A percentile compares a stretch with the other conserved stretches of the same genome.
These are phyloP conservation scores for Lasioglossum lativentre DNA, from an alignment of 2,888 invertebrate species.

Conservation along the genomic window DNA sequence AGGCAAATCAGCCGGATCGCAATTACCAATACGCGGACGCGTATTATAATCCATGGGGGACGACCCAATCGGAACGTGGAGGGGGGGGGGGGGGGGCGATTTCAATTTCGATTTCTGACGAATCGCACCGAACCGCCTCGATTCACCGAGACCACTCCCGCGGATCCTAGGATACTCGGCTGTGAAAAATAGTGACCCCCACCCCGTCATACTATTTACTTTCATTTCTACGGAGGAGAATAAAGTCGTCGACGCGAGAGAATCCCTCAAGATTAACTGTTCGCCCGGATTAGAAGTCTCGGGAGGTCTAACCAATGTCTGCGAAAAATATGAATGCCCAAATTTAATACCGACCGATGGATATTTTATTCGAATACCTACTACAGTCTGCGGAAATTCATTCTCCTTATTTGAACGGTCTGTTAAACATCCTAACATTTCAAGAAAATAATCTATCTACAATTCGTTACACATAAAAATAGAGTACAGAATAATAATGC, in stretches of 20 bases:
- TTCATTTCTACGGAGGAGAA: constrained; percentile 2
- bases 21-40: constrained; percentile 42
- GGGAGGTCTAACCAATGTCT: not conserved
- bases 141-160: not conserved
- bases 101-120: constrained; percentile 51
- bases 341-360: not conserved
- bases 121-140: not conserved
- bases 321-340: not conserved
- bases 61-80: not conserved
- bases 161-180: not conserved
- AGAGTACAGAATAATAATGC: too few relatives aligned
- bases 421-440: not conserved
- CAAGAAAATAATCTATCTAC: too few relatives aligned
- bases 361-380: not conserved
- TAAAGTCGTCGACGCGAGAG: not conserved
- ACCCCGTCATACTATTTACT: not conserved
- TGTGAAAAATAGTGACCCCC: not conserved
- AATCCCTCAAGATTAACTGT: constrained; percentile 3
- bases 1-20: constrained; percentile 45
- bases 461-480: too few relatives aligned
- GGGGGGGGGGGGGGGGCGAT: constrained; percentile 6
- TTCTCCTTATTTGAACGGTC: not conserved
- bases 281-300: not conserved
- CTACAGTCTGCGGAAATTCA: not conserved
- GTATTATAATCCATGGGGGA: constrained; percentile 42